phyloP scores from a whole-genome alignment of 2,888 invertebrate genomes.

The Epistrophe grossulariae region DNA sequence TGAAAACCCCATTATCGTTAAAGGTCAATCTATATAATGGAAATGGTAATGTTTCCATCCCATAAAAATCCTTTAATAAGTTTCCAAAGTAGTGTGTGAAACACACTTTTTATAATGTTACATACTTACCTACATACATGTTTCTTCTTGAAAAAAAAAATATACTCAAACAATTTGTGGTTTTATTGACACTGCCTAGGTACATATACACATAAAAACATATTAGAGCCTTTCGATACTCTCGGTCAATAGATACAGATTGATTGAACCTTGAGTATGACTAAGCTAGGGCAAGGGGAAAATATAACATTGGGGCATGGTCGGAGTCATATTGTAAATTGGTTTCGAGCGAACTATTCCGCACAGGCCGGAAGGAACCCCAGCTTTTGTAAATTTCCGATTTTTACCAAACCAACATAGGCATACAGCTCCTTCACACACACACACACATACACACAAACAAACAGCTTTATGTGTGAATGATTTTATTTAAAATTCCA shows the following conservation, averaged over 20 bases:
- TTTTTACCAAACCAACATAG: slow-evolving; percentile 41
- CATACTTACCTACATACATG: no score
- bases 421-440: neutral
- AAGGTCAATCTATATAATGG: slow-evolving; percentile 10
- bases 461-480: slow-evolving; percentile 1
- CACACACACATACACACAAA: neutral
- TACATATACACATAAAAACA: slow-evolving; percentile 1
- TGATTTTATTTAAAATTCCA: slow-evolving; percentile 65
- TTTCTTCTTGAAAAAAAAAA: slow-evolving; percentile 11
- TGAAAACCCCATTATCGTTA: neutral
- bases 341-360: slow-evolving; percentile 32
- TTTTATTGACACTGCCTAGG: slow-evolving; percentile 43
- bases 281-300: neutral
- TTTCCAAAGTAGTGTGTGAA: slow-evolving; percentile 7
- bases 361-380: slow-evolving; percentile 25
- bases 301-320: neutral
- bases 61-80: slow-evolving; percentile 15
- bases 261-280: slow-evolving; percentile 39
- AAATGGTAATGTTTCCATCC: slow-evolving; percentile 12
- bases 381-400: slow-evolving; percentile 52
- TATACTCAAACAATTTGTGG: slow-evolving; percentile 21
- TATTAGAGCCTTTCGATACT: slow-evolving; percentile 8
- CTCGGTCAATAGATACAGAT: slow-evolving; percentile 58
- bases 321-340: slow-evolving; percentile 36
- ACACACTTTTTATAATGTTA: slow-evolving; percentile 13